Percentiles rank a stretch among this genome's conserved stretches.
Conservation (phyloP, 2,888 invertebrate species). For the Ferdinandea cuprea region DNA sequence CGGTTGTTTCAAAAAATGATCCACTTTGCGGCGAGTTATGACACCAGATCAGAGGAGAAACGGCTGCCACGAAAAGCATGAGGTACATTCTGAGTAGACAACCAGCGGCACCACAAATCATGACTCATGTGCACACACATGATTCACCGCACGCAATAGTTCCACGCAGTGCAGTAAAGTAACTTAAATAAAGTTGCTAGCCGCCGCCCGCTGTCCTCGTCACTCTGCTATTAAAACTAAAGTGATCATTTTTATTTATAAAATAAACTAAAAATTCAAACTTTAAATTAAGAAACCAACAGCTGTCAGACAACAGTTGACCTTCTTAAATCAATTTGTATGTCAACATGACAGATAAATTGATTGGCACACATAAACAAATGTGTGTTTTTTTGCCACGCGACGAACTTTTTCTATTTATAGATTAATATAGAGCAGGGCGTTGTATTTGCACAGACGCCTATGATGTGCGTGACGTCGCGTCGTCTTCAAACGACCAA, state of each 20-base stretch:
- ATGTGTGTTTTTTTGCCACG: constrained; percentile 21
- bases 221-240: neutral
- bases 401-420: constrained; percentile 41
- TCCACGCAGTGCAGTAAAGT: too few relatives aligned
- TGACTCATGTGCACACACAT: too few relatives aligned
- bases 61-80: too few relatives aligned
- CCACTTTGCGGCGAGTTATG: too few relatives aligned
- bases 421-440: constrained; percentile 34
- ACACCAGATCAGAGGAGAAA: too few relatives aligned
- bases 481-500: neutral
- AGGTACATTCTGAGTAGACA: too few relatives aligned
- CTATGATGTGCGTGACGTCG: constrained; percentile 27
- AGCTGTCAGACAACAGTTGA: constrained; percentile 29
- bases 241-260: constrained; percentile 12
- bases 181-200: too few relatives aligned
- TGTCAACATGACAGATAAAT: constrained; percentile 29
- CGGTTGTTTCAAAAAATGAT: too few relatives aligned
- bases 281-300: neutral
- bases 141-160: too few relatives aligned
- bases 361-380: constrained; percentile 41
- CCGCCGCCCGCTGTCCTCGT: neutral
- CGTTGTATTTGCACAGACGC: constrained; percentile 18
- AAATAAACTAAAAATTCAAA: constrained; percentile 10
- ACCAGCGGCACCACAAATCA: too few relatives aligned
- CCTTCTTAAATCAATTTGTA: constrained; percentile 46